Base-by-base conservation (phyloP, 1,140 invertebrate genomes). In the Micrasema longulum region DNA sequence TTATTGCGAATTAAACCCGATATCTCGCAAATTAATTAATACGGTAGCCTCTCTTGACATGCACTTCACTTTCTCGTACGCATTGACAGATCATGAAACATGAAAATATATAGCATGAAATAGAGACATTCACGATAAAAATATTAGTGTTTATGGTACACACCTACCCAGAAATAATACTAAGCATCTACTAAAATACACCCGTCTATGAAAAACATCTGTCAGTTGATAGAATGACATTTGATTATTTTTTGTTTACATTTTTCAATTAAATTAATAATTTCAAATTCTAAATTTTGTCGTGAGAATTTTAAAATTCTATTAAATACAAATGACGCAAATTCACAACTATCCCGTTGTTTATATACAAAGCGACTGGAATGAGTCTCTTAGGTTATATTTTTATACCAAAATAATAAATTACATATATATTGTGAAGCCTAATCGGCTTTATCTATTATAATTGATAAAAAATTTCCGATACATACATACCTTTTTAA, bases 331-430 rank as follows among this genome's bases (percentile, higher is more conserved):
- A 14, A 63, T 63, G 57, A 18, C 41, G 14, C 36, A 63, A 9
- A 23, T 76, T 60, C 69, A 68, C 70, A 76, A 68, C 60, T 62
- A 78, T 47, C 84, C 84, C 41, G 79, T 82, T 38, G 76, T 86
- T 65, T 80, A 79, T 66, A 82, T 86, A 64, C 83, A 85, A 69
- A 80, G 80, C 63, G 83, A 86, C 76, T 86, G 84, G 84, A 81
- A 84, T 70, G 82, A 84, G 70, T 77, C 79, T 62, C 71, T 85
- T 64, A 82, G 80, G 83, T 83, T 79, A 63, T 22, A 22, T 43
- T 11, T n/a, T n/a, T n/a, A n/a, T n/a, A n/a, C n/a, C n/a, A n/a
- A n/a, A n/a, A n/a, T n/a, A n/a, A n/a, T n/a, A n/a, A n/a, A n/a
- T n/a, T n/a, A n/a, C n/a, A n/a, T n/a, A n/a, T n/a, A n/a, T n/a